A percentile compares a stretch with the other conserved stretches of the same genome.
These are phyloP conservation scores for Pollachius pollachius DNA, from an alignment of 2,113 vertebrate genomes.

Conservation along the genomic window DNA sequence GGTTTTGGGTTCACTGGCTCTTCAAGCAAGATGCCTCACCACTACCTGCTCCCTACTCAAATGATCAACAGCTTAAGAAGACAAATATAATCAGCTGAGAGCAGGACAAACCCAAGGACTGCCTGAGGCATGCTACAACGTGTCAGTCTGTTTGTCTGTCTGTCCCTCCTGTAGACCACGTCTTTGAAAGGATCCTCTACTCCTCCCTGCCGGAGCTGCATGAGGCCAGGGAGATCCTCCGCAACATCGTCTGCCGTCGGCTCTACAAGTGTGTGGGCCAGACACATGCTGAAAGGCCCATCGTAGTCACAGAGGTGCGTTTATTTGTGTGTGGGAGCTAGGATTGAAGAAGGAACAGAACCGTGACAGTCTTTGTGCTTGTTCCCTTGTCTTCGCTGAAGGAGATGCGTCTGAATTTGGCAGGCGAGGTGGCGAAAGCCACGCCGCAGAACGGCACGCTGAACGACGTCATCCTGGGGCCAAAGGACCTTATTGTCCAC, in stretches of 20 bases:
- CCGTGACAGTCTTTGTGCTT: background rate
- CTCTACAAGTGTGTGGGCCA: slow-evolving; percentile 87
- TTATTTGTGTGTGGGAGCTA: slow-evolving; percentile 1
- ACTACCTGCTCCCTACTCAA: too few relatives aligned
- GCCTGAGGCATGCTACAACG: too few relatives aligned
- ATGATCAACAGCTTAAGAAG: too few relatives aligned
- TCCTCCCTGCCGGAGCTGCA: slow-evolving; percentile 75
- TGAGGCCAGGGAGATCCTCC: slow-evolving; percentile 80
- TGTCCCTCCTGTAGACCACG: slow-evolving; percentile 74
- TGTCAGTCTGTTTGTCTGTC: too few relatives aligned
- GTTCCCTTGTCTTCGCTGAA: slow-evolving; percentile 28
- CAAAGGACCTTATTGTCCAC: slow-evolving; percentile 85
- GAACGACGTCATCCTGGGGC: slow-evolving; percentile 58
- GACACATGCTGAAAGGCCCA: slow-evolving; percentile 63
- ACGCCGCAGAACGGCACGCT: slow-evolving; percentile 47
- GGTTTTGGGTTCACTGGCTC: too few relatives aligned
- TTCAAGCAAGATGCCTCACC: too few relatives aligned
- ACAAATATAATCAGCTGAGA: too few relatives aligned
- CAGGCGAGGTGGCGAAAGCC: slow-evolving; percentile 66
- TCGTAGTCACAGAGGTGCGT: slow-evolving; percentile 47
- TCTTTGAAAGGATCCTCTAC: slow-evolving; percentile 89
- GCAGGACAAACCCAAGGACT: too few relatives aligned
- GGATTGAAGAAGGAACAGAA: too few relatives aligned
- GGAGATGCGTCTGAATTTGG: slow-evolving; percentile 60
- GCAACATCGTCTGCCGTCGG: slow-evolving; percentile 78